These are phyloP conservation scores for Tragelaphus eurycerus DNA, from an alignment of 2,797 vertebrate genomes.

Conservation along the genomic window DNA sequence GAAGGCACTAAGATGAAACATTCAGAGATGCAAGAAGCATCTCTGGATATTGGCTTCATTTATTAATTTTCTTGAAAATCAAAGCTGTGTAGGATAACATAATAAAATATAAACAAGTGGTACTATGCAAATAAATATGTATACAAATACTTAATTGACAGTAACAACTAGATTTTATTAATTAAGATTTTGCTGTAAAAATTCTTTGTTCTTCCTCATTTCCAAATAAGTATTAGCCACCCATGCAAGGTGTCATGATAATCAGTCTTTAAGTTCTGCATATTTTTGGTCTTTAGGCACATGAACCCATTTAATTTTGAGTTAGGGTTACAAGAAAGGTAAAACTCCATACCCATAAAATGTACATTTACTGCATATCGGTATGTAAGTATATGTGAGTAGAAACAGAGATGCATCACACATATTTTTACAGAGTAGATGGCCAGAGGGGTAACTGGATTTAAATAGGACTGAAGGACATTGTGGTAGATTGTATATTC, in stretches of 20 bases:
- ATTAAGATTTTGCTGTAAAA: background rate
- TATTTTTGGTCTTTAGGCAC: background rate
- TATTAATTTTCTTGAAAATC: background rate
- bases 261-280: background rate
- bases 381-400: background rate
- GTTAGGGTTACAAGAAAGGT: background rate
- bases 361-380: background rate
- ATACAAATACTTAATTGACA: background rate
- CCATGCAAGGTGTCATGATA: background rate
- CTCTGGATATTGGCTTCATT: background rate
- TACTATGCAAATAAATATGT: background rate
- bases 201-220: background rate
- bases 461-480: background rate
- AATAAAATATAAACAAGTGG: background rate
- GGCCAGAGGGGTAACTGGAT: background rate
- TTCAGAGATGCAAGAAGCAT: background rate
- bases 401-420: background rate
- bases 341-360: background rate
- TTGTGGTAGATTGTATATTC: background rate
- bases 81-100: background rate
- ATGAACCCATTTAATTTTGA: background rate
- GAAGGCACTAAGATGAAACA: background rate
- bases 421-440: background rate
- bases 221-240: background rate
- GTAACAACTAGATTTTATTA: conserved; percentile 1